These are phyloP conservation scores for Gryon sp. DNA, from an alignment of 1,140 invertebrate genomes.

Conservation along the genomic window DNA sequence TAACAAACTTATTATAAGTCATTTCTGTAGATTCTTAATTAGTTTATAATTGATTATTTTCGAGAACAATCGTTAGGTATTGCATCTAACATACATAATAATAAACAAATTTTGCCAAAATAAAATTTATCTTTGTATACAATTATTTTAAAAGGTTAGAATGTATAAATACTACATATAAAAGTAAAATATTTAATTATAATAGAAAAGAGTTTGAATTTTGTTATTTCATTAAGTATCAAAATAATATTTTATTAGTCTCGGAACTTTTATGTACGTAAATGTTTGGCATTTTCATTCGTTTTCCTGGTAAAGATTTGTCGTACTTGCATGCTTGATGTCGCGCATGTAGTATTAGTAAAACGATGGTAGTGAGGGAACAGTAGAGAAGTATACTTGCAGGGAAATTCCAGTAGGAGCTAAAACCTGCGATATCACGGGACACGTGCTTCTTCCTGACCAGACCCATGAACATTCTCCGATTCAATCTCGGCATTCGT, in stretches of 20 bases:
- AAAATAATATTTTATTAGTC: slow-evolving; percentile 42
- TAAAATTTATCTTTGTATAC: too few relatives aligned
- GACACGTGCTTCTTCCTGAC: slow-evolving; percentile 61
- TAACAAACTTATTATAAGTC: too few relatives aligned
- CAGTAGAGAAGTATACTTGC: slow-evolving; percentile 57
- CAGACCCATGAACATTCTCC: slow-evolving; percentile 60
- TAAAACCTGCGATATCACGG: slow-evolving; percentile 61
- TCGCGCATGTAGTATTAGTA: slow-evolving; percentile 57
- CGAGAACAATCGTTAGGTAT: too few relatives aligned
- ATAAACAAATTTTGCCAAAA: too few relatives aligned
- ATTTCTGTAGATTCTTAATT: too few relatives aligned
- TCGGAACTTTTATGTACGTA: slow-evolving; percentile 31
- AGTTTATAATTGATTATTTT: too few relatives aligned
- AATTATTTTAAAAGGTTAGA: too few relatives aligned
- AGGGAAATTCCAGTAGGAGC: slow-evolving; percentile 63
- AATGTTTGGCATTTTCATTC: slow-evolving; percentile 57
- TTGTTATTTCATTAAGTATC: too few relatives aligned
- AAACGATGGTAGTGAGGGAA: slow-evolving; percentile 48
- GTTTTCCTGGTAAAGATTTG: slow-evolving; percentile 52
- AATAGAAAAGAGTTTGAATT: too few relatives aligned
- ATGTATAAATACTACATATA: too few relatives aligned
- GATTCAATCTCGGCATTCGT: slow-evolving; percentile 65
- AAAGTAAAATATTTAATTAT: too few relatives aligned
- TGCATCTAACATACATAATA: too few relatives aligned
- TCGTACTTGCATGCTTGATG: slow-evolving; percentile 55